Evolutionary conservation across 2,797 vertebrate genomes (phyloP), one percentile per base, ranked within the genome.

Genomic region (Enteromius mattozi): DNA sequence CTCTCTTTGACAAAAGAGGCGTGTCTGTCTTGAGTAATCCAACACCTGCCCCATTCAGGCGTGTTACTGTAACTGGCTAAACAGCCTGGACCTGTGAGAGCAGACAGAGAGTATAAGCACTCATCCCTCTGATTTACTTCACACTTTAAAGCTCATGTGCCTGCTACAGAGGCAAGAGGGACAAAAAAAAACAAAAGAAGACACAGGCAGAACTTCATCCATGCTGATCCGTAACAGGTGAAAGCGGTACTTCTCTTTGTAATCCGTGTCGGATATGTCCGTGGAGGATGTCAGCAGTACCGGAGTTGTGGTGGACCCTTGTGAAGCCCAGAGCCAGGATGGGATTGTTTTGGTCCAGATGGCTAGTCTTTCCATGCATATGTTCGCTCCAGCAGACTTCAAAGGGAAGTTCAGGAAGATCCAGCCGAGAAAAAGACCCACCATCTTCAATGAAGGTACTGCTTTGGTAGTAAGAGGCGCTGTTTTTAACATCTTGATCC

Each of bases 351-450:
- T 96, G 91, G 93, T 93, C 81, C 91, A 95, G 78, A 96, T 96
- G 17, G 94, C 92, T 87, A 96, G 94, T 81, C 92, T 99, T 79
- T 95, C 96, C 0, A 84, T 95, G 88, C 96, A 98, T 88, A 95
- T 96, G 88, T 95, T 96, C 68, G 90, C 96, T 14, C 95, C 95
- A 89, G 95, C 95, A 85, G 96, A 97, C 90, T 94, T 95, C 86
- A 97, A 93, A 45, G 97, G 96, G 84, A 97, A 94, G 85, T 95
- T 96, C 92, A 92, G 95, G 61, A 98, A 96, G 91, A 96, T 98
- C 87, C 96, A 96, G 85, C 92, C 94, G 75, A 97, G 93, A 92
- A 99, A 96, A 92, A 96, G 96, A 92, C 96, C 95, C 13, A 93
- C 95, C 83, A 91, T 99, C 90, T 92, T 97, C 89, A 90, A 92